Evolutionary conservation across 2,113 vertebrate species (phyloP).

Genomic region (Colius striatus): DNA sequence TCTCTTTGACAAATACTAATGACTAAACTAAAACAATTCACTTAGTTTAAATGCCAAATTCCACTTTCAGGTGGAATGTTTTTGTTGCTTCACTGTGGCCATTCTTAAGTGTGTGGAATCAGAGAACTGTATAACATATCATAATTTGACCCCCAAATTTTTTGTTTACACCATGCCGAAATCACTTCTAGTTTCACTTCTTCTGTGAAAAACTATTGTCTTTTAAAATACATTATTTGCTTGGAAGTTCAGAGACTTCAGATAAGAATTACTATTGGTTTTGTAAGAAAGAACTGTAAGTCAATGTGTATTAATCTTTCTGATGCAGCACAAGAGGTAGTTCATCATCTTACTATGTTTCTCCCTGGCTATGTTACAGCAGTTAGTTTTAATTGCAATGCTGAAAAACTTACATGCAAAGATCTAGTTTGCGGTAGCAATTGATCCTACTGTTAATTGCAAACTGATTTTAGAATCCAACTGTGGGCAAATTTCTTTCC

Average conservation of each 20-base stretch:
- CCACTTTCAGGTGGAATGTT: rapidly evolving
- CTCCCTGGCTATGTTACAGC: background rate
- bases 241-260: background rate
- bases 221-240: background rate
- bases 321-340: background rate
- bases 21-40: background rate
- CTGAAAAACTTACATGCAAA: background rate
- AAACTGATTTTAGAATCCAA: background rate
- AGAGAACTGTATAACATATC: background rate
- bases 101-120: background rate
- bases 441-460: background rate
- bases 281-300: background rate
- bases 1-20: background rate
- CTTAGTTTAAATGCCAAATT: background rate
- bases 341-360: background rate
- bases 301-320: background rate
- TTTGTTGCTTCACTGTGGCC: background rate
- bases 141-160: background rate
- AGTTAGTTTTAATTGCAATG: background rate
- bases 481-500: background rate
- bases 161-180: background rate
- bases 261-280: background rate
- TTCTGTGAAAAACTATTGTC: background rate
- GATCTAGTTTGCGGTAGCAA: background rate
- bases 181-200: background rate